These are phyloP conservation scores for Psilopogon haemacephalus DNA, from an alignment of 2,113 vertebrate genomes.

Conservation along the genomic window DNA sequence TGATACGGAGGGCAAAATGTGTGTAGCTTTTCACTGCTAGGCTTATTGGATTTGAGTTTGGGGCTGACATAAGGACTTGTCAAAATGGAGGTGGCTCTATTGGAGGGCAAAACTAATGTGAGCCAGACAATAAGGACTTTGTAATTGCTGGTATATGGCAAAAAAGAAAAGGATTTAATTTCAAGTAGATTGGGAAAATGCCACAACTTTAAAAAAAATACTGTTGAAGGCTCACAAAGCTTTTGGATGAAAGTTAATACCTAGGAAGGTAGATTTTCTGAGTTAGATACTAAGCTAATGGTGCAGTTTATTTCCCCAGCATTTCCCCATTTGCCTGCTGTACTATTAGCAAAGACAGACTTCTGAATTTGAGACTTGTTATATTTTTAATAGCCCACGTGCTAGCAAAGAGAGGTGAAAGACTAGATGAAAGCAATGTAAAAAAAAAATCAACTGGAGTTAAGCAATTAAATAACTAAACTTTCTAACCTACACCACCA, in stretches of 20 bases:
- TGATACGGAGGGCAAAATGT: not conserved
- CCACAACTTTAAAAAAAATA: too few species aligned
- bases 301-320: not conserved
- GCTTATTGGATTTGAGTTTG: not conserved
- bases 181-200: not conserved
- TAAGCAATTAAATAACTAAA: not conserved
- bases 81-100: not conserved
- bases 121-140: not conserved
- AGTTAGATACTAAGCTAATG: not conserved
- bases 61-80: not conserved
- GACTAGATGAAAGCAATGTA: not conserved
- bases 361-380: not conserved
- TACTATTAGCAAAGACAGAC: not conserved
- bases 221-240: not conserved
- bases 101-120: not conserved
- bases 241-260: not conserved
- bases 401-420: not conserved
- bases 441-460: not conserved
- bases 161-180: not conserved
- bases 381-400: not conserved
- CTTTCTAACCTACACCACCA: not conserved
- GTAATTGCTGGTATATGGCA: not conserved
- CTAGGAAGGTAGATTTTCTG: not conserved
- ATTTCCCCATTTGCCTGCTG: not conserved
- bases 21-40: not conserved